phyloP scores from a whole-genome alignment of 2,113 vertebrate species.

The Hydropotes inermis region DNA sequence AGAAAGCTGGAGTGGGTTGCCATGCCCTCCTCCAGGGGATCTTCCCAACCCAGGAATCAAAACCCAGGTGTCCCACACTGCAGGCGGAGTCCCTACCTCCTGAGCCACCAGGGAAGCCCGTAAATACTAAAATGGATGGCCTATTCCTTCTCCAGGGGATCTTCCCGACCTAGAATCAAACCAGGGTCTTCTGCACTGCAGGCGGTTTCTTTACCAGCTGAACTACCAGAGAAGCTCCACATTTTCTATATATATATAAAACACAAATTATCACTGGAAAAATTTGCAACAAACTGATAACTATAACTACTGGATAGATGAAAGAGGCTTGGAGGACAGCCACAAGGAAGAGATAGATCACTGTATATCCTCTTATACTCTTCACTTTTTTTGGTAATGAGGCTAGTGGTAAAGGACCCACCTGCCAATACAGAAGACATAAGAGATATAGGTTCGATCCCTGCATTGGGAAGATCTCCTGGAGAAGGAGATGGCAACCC shows the following conservation, averaged over 20 bases:
- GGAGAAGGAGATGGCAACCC: not conserved
- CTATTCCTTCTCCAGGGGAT: not conserved
- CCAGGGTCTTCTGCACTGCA: not conserved
- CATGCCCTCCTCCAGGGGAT: not conserved
- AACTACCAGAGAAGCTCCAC: not conserved
- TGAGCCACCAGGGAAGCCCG: not conserved
- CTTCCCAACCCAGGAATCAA: not conserved
- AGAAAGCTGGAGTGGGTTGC: not conserved
- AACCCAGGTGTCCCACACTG: not conserved
- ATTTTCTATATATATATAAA: not conserved
- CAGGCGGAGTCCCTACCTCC: not conserved
- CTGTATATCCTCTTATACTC: not conserved
- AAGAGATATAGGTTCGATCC: not conserved
- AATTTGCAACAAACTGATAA: not conserved
- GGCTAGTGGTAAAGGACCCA: not conserved
- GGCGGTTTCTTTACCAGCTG: not conserved
- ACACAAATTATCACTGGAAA: not conserved
- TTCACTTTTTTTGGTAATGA: not conserved
- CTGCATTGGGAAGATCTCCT: not conserved
- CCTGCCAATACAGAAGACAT: not conserved
- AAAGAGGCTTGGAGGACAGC: not conserved
- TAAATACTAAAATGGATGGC: not conserved
- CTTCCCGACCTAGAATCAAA: not conserved
- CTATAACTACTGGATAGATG: not conserved
- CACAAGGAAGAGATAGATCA: not conserved